Conservation (phyloP, 1,140 invertebrate species). For the Zaprionus gabonicus region DNA sequence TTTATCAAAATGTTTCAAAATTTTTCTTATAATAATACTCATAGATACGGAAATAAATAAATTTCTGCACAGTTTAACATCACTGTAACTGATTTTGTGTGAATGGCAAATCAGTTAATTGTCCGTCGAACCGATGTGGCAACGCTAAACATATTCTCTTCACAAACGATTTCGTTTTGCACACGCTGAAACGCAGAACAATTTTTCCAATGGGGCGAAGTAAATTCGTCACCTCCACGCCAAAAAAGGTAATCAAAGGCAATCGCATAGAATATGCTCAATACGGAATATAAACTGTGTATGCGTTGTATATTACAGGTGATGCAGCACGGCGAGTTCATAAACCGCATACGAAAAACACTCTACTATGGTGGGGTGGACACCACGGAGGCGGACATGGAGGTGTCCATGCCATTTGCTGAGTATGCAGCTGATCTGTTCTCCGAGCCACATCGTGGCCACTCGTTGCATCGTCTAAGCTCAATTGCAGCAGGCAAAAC, state of each 20-base stretch:
- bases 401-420: conserved; percentile 78
- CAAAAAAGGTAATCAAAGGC: conserved; percentile 51
- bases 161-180: conserved; percentile 25
- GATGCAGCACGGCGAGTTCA: conserved; percentile 88
- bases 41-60: background rate
- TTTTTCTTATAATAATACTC: background rate
- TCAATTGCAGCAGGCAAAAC: conserved; percentile 92
- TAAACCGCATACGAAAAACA: conserved; percentile 92
- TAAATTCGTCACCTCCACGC: conserved; percentile 46
- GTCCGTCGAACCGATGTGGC: conserved; percentile 11
- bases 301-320: conserved; percentile 49
- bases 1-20: conserved; percentile 1
- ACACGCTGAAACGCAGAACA: conserved; percentile 37
- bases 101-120: conserved; percentile 15
- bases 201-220: conserved; percentile 53
- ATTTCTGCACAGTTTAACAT: background rate
- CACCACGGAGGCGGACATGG: conserved; percentile 87
- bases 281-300: background rate
- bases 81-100: background rate
- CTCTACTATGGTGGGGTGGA: conserved; percentile 95
- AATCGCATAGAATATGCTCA: background rate
- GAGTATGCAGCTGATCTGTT: conserved; percentile 94
- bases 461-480: conserved; percentile 91
- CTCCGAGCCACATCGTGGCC: conserved; percentile 88
- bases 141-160: conserved; percentile 8